Evolutionary conservation across 2,888 invertebrate species (phyloP), one percentile per base, ranked within the genome.

Genomic region (Parnassius apollo): DNA sequence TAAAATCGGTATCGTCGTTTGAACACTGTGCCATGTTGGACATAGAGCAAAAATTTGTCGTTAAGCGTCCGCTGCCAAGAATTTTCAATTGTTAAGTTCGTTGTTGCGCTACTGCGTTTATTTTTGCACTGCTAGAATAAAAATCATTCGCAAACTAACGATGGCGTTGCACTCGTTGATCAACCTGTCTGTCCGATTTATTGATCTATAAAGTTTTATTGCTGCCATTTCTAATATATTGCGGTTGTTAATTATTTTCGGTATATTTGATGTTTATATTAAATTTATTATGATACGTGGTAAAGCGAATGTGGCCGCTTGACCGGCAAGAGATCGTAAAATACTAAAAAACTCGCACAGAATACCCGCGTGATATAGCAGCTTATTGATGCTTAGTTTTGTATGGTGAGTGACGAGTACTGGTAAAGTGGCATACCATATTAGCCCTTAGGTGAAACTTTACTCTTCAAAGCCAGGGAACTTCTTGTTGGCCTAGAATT

Each of bases 31-130:
- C 54, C n/a, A 25, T 44, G 53, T 69, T 69, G 69, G 69, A 65
- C 65, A 60, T 61, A 59, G 64, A 56, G 65, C 69, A 69, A 69
- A 68, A 69, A 68, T 64, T 61, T 44, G 51, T 60, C 57, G 62
- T 65, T 62, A 52, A 63, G 55, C 57, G 54, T 42, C 49, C 62
- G 71, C 66, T 86, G 86, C 85, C 86, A 86, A 86, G 85, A 86
- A 86, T 83, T 77, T 69, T 59, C 74, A 71, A 78, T 79, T 78
- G 77, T 80, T 74, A 70, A 70, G 64, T 71, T 69, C 71, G 65
- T 68, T 51, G 52, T 65, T 59, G 46, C 55, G 48, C 57, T 65
- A 50, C 66, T 44, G n/a, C 52, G 61, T 68, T 71, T 80, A 81
- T 82, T 80, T 77, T 73, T 42, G 76, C 74, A 66, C 65, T 61